Percentiles rank a stretch among this genome's conserved stretches.
phyloP scores from a whole-genome alignment of 2,113 vertebrate genomes.

The Pelecanus crispus region DNA sequence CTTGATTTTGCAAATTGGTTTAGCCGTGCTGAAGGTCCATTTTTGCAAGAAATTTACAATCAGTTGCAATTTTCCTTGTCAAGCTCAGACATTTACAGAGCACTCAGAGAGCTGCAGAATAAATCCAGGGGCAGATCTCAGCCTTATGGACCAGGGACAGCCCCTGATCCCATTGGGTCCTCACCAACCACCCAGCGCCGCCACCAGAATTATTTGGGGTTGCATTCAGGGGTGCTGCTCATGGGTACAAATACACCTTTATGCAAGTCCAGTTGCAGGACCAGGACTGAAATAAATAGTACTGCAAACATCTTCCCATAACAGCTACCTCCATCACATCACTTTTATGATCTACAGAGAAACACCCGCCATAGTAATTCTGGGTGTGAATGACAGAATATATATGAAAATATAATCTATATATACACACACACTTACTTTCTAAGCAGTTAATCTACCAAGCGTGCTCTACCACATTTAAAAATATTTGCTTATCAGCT shows the following conservation, averaged over 20 bases:
- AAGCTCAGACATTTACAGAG: not conserved
- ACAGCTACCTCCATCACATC: not conserved
- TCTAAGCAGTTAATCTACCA: not conserved
- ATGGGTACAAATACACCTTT: not conserved
- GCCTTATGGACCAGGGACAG: too few relatives aligned
- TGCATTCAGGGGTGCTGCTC: not conserved
- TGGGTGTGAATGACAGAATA: not conserved
- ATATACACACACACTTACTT: not conserved
- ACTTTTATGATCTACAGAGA: not conserved
- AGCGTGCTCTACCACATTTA: not conserved
- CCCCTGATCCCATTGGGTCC: not conserved
- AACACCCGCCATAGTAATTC: not conserved
- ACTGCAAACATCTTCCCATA: not conserved
- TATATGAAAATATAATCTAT: not conserved
- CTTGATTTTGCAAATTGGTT: constrained; percentile 28
- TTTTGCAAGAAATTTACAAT: constrained; percentile 33
- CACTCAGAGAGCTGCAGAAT: not conserved
- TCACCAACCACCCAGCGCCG: not conserved
- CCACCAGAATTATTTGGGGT: not conserved
- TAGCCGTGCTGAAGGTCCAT: not conserved
- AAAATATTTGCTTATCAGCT: not conserved
- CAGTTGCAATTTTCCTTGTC: constrained; percentile 16
- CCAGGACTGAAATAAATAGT: not conserved
- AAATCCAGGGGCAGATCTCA: not conserved
- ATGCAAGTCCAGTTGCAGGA: not conserved